A percentile compares a stretch with the other conserved stretches of the same genome.
These are phyloP conservation scores for Leucophenga montana DNA, from an alignment of 2,888 invertebrate genomes.

Conservation along the genomic window DNA sequence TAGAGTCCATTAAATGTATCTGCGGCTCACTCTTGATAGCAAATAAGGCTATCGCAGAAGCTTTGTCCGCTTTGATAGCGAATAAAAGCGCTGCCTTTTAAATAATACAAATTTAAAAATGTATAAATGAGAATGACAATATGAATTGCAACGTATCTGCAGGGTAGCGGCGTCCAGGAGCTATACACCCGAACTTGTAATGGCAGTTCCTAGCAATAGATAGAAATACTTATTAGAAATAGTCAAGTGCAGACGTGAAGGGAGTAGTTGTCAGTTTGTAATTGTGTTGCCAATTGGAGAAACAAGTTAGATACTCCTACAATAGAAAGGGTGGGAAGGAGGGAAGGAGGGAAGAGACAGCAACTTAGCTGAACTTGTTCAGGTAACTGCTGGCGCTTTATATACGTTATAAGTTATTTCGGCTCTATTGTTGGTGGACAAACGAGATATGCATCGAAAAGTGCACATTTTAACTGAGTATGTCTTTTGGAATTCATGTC, in stretches of 20 bases:
- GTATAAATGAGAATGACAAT: constrained; percentile 25
- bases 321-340: constrained; percentile 59
- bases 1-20: too few relatives aligned
- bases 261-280: constrained; percentile 54
- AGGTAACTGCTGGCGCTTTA: background rate
- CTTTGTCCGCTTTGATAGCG: constrained; percentile 28
- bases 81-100: constrained; percentile 38
- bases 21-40: constrained; percentile 44
- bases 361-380: constrained; percentile 50
- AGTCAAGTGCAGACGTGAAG: background rate
- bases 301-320: too few relatives aligned
- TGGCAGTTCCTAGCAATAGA: background rate
- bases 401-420: background rate
- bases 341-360: constrained; percentile 47
- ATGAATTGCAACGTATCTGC: too few relatives aligned
- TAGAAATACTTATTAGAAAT: background rate
- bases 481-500: constrained; percentile 38
- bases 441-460: constrained; percentile 53
- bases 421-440: constrained; percentile 34
- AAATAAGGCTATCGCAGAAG: constrained; percentile 56
- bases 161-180: too few relatives aligned
- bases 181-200: too few relatives aligned
- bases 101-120: constrained; percentile 32
- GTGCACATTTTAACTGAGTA: constrained; percentile 56
- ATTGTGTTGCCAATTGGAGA: constrained; percentile 59